Conservation (phyloP, 2,888 invertebrate species). For the Caenorhabditis doughertyi region DNA sequence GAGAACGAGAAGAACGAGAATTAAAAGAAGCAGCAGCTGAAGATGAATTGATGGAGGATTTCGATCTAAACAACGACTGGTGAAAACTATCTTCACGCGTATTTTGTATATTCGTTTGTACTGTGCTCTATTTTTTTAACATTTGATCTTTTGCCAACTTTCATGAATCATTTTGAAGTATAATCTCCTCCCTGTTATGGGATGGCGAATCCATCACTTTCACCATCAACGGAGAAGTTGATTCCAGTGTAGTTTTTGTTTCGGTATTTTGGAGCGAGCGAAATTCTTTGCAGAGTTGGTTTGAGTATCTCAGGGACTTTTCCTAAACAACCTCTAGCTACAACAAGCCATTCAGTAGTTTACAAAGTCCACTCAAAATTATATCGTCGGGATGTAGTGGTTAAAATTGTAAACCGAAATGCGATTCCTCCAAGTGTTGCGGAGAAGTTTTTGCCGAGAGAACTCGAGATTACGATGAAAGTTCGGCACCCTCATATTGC, state of each 20-base stretch:
- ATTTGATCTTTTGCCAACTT: slow-evolving; percentile 3
- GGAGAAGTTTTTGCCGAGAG: slow-evolving; percentile 77
- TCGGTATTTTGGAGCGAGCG: too few relatives aligned
- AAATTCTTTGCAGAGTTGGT: slow-evolving; percentile 23
- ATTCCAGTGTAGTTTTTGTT: slow-evolving; percentile 5
- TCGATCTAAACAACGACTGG: slow-evolving; percentile 56
- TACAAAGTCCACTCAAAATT: slow-evolving; percentile 67
- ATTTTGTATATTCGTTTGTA: slow-evolving; percentile 24
- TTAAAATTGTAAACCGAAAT: slow-evolving; percentile 76
- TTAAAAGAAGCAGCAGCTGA: slow-evolving; percentile 45
- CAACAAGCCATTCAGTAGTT: slow-evolving; percentile 72
- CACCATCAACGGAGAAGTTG: slow-evolving; percentile 47
- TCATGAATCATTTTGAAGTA: background rate
- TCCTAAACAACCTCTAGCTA: slow-evolving; percentile 61
- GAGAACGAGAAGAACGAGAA: slow-evolving; percentile 37
- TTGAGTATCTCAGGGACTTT: slow-evolving; percentile 56
- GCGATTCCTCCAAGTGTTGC: slow-evolving; percentile 69
- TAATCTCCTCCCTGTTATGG: background rate
- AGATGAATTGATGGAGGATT: slow-evolving; percentile 65
- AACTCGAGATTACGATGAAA: slow-evolving; percentile 73
- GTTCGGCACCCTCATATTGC: slow-evolving; percentile 72
- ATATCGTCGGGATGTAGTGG: slow-evolving; percentile 69
- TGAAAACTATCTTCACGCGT: slow-evolving; percentile 12
- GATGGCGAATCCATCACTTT: slow-evolving; percentile 36
- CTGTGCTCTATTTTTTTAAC: slow-evolving; percentile 6